Base-by-base conservation (phyloP, 2,113 vertebrate species). In the Perca schrenkii region DNA sequence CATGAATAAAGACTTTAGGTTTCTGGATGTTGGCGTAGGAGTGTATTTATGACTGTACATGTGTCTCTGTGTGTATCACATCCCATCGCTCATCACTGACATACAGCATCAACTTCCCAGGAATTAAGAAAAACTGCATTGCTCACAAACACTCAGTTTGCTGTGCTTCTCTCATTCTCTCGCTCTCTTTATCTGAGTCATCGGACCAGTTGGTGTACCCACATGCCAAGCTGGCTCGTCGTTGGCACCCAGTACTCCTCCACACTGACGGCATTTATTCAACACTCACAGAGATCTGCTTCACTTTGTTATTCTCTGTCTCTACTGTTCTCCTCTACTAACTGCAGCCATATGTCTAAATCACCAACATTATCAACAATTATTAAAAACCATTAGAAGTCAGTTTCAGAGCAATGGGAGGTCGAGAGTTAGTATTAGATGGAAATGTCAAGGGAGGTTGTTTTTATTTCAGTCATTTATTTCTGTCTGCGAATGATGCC, bases 191-290 rank as follows among this genome's bases (percentile, higher is more conserved):
- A 53, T 65, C 66, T 91, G 91, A 93, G 54, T 95, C 93, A 95
- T 81, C 74, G 2, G 75, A 89, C 87, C 93, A 90, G 89, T 94
- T 94, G 94, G 91, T 85, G 88, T 83, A 80, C 83, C 91, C 90
- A 94, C 91, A 89, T 93, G 85, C 73, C 89, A 89, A 77, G 22
- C 77, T 82, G 72, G 66, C 87, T 85, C 65, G 73, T 84, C 43
- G 57, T 63, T 71, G 77, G 72, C 92, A 70, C 86, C 87, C 87
- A 72, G 75, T 85, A 81, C 90, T 85, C 86, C 83, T 57, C 86
- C 91, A 87, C 88, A 83, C 75, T 81, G 82, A 79, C 78, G 58
- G 4, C 58, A 57, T 64, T 75, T 74, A 74, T 76, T 80, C 36
- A 77, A 78, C 86, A 78, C 61, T 3, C 21, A 14, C 73, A 50